Base-by-base conservation (phyloP, 2,888 invertebrate species). In the Marasmarcha lunaedactyla region DNA sequence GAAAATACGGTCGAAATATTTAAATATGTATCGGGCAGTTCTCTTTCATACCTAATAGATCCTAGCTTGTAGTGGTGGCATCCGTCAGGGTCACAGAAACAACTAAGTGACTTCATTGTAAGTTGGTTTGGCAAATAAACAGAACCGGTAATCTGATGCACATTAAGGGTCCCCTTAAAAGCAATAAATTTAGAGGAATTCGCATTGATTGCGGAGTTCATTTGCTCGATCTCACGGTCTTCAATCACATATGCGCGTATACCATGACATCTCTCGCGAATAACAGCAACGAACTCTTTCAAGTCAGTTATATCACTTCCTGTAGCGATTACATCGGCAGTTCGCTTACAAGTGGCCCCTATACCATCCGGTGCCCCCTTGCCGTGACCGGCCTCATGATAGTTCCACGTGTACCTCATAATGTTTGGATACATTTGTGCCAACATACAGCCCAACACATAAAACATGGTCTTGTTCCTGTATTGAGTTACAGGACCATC, bases 401-500 rank as follows among this genome's bases (percentile, higher is more conserved):
- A 68, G 40, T 61, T 62, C 64, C 63, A 66, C 5, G 51, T 36
- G 35, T 41, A 53, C 26, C 35, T 42, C 10, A 43, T 47, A 41
- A 57, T 36, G 40, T 50, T 46, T 36, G 55, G 57, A 35, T 42
- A 46, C 20, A 51, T 38, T 10, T 53, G 42, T 44, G 39, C 35
- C 33, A 62, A 20, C 45, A 49, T 52, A 44, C 46, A 55, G 27
- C 35, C 55, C 36, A 65, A 14, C 12, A 9, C 13, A 9, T 13
- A 34, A 34, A 34, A 34, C 34, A 34, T 39, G 2, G 9, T 14
- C 9, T 47, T 42, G 43, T 61, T 63, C 20, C 59, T 42, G 42
- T 63, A 61, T 51, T 60, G 57, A 0, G 59, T 59, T 14, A 57
- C 57, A 34, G 59, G 60, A 36, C 58, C 51, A 47, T 66, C 59